A percentile compares a stretch with the other conserved stretches of the same genome.
Evolutionary conservation across 2,113 vertebrate genomes (phyloP).

Genomic region (Dipodomys merriami): DNA sequence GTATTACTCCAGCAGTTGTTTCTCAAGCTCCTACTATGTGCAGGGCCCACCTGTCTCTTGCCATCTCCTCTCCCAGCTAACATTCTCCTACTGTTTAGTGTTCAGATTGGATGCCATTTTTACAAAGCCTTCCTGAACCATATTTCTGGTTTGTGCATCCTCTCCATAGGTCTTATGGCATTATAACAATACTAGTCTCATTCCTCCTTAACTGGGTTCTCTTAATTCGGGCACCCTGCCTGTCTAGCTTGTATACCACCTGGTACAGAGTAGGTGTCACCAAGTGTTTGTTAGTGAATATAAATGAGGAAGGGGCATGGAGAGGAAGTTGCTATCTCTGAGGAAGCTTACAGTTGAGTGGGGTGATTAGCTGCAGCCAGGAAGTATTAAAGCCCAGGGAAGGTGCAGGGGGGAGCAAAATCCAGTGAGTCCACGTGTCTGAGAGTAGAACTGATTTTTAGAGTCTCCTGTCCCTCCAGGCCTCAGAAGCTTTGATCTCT

Average conservation of each 20-base stretch:
- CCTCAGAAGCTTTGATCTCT: constrained; percentile 2
- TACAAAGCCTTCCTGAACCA: neutral
- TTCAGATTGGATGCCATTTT: constrained; percentile 12
- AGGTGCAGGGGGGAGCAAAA: neutral
- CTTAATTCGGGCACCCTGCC: neutral
- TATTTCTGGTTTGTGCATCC: neutral
- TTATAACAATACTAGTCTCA: neutral
- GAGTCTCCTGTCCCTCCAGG: neutral
- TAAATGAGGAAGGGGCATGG: constrained; percentile 48
- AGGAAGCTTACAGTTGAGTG: constrained; percentile 59
- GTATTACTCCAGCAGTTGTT: neutral
- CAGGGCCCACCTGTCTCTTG: neutral
- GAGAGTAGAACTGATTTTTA: neutral
- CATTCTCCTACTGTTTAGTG: neutral
- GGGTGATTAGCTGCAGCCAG: constrained; percentile 56
- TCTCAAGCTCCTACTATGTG: neutral
- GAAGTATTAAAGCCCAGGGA: constrained; percentile 26
- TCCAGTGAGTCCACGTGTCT: neutral
- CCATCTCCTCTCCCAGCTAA: neutral
- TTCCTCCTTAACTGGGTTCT: neutral
- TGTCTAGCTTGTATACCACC: neutral
- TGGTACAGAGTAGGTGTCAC: neutral
- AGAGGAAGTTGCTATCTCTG: constrained; percentile 61
- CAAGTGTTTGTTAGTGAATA: constrained; percentile 19
- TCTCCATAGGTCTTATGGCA: neutral